These are phyloP conservation scores for Mus pahari DNA, from an alignment of 2,113 vertebrate species.

Conservation along the genomic window DNA sequence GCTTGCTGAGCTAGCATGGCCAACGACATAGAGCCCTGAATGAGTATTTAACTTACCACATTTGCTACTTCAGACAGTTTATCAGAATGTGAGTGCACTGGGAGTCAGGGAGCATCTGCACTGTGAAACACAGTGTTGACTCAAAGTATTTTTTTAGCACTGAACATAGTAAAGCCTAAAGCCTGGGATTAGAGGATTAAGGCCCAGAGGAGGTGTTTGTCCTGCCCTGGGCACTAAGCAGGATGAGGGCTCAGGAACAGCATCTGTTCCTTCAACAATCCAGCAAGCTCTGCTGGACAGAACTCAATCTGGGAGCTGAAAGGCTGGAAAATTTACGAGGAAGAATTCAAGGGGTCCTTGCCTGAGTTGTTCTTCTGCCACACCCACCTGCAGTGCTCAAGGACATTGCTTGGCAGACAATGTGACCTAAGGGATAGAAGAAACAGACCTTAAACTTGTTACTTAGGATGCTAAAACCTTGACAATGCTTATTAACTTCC, in stretches of 20 bases:
- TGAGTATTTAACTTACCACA: neutral
- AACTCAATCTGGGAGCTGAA: neutral
- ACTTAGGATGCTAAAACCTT: neutral
- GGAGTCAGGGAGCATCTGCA: neutral
- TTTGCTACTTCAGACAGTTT: neutral
- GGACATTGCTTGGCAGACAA: neutral
- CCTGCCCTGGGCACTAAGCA: neutral
- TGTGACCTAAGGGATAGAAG: neutral
- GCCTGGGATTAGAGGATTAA: conserved; percentile 41
- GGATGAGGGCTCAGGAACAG: neutral
- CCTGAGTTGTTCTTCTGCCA: neutral
- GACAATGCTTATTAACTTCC: neutral
- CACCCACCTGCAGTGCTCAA: neutral
- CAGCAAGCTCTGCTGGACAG: neutral
- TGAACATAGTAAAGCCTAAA: conserved; percentile 20
- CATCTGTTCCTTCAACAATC: neutral
- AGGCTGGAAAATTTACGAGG: neutral
- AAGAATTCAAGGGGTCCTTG: neutral
- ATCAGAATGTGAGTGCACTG: neutral
- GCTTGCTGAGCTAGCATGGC: neutral
- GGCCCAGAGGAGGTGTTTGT: neutral
- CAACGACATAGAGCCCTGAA: neutral
- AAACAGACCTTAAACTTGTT: neutral
- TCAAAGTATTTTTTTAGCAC: neutral
- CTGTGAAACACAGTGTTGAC: neutral